Base-by-base conservation (phyloP, 2,888 invertebrate species). In the Archips xylosteana region DNA sequence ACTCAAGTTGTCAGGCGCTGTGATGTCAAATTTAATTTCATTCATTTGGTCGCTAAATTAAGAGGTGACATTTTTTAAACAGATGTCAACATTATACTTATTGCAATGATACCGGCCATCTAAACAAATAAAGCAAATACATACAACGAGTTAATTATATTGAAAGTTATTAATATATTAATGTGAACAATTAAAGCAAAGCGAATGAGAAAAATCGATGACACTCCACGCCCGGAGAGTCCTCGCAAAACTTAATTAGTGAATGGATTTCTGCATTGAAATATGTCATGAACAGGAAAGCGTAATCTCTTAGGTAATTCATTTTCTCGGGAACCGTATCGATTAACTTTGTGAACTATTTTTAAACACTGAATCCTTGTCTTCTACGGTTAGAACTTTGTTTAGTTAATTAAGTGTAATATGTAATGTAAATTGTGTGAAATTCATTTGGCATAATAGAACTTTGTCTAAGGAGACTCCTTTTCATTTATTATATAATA, bases 131-230 rank as follows among this genome's bases (percentile, higher is more conserved):
- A 8, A 64, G 45, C 34, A 10, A 64, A 36, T 34, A 6, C 6
- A 49, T 34, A 6, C 15, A 54, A 54, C 51, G 49, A 64, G 4
- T 34, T n/a, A 51, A 36, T 64, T 47, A 51, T 51, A n/a, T 2
- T 36, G 36, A 54, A 9, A 42, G 39, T 39, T 66, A 49, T 49
- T 49, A 54, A 66, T 54, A 65, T 65, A 39, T 39, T 39, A 54
- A 39, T 39, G 66, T 66, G 23, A 54, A 66, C 39, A 66, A 51
- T 42, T 54, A 23, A 54, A 54, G 51, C 51, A 54, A 54, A 54
- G 45, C 57, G 23, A 45, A 45, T 59, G 57, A 32, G 57, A 67
- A 34, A 67, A 67, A 45, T 57, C 42, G n/a, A 67, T 57, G 32
- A n/a, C 45, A 67, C n/a, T 59, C 42, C 42, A 45, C n/a, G 2